Conservation (phyloP, 2,113 vertebrate species). For the Vireo altiloquus region DNA sequence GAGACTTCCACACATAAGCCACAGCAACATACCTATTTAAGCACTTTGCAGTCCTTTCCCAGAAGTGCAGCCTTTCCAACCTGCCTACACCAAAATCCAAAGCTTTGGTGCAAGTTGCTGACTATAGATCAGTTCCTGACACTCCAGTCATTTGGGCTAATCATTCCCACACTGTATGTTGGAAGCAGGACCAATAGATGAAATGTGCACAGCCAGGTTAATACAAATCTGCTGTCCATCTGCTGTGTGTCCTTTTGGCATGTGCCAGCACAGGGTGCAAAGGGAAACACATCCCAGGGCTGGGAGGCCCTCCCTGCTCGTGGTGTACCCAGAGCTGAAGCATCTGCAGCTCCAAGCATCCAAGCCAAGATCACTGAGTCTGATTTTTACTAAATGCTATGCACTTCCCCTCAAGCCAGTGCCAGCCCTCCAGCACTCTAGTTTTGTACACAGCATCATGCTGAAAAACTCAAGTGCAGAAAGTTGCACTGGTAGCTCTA, state of each 20-base stretch:
- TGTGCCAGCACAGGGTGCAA: neutral
- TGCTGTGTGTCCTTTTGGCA: neutral
- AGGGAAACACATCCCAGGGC: neutral
- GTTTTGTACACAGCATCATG: neutral
- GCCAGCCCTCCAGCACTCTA: neutral
- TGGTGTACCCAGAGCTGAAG: neutral
- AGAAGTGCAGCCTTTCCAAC: neutral
- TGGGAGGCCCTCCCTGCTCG: neutral
- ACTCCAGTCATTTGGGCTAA: neutral
- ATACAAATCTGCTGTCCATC: neutral
- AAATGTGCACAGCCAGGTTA: neutral
- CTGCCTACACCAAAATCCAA: neutral
- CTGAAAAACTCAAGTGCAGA: neutral
- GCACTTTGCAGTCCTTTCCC: neutral
- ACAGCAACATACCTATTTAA: neutral
- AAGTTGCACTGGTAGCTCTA: neutral
- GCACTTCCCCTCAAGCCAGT: neutral
- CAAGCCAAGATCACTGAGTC: neutral
- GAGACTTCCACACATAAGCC: neutral
- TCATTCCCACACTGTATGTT: neutral
- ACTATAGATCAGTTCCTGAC: rapidly evolving
- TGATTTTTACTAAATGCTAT: neutral
- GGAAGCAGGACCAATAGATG: neutral
- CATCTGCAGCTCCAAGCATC: neutral
- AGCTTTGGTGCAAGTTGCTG: neutral